A percentile compares a stretch with the other conserved stretches of the same genome.
Conservation (phyloP, 2,797 vertebrate genomes). For the Phoebastria nigripes region DNA sequence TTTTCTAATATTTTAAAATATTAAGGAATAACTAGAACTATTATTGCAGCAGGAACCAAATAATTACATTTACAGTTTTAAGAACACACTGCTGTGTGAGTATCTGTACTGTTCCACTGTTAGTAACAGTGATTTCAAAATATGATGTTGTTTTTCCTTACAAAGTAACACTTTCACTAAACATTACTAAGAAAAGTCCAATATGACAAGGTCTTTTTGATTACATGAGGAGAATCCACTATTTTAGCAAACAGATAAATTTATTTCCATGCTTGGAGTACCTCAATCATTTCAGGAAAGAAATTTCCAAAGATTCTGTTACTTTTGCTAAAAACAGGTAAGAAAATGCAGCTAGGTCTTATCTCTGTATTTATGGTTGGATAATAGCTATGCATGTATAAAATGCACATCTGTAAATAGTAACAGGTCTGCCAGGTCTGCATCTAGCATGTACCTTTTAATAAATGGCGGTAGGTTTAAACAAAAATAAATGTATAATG, state of each 20-base stretch:
- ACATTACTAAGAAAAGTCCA: not conserved
- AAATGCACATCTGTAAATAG: not conserved
- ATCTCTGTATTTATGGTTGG: not conserved
- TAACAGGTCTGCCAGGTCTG: not conserved
- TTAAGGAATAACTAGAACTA: not conserved
- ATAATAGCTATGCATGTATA: not conserved
- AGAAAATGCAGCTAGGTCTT: not conserved
- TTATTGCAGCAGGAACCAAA: not conserved
- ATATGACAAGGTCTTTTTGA: not conserved
- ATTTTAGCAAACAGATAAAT: not conserved
- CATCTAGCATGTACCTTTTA: not conserved
- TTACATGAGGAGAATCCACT: not conserved
- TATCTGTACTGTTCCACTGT: not conserved
- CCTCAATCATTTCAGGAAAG: not conserved
- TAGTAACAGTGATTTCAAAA: not conserved
- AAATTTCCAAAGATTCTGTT: not conserved
- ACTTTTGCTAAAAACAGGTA: not conserved
- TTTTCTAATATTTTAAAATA: not conserved
- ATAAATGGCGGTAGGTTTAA: not conserved
- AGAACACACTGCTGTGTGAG: not conserved
- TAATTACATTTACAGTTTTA: not conserved
- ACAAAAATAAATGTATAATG: not conserved
- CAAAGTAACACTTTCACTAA: not conserved
- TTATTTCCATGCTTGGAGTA: not conserved
- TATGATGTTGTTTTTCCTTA: not conserved